Evolutionary conservation across 2,113 vertebrate species (phyloP), one percentile per base, ranked within the genome.

Genomic region (Lampris incognitus): DNA sequence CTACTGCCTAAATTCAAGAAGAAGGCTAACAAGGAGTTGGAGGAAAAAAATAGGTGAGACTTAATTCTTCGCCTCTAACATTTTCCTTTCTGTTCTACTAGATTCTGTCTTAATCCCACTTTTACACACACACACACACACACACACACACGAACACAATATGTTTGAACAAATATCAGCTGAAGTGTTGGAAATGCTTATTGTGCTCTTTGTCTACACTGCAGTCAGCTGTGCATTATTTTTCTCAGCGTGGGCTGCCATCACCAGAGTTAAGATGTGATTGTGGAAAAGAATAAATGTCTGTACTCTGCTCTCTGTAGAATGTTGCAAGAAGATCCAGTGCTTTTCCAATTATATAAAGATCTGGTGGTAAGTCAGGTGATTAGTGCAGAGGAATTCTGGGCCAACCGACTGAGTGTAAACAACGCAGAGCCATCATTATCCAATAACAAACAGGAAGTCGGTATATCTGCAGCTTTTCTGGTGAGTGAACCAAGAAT

Each of bases 301-400:
- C 4, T 46, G 44, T 46, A 4, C 44, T 46, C 44, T 46, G 4
- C 44, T 46, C 11, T 89, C 51, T 90, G 69, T 85, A 99, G 98
- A 94, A 98, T 99, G 98, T 94, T 99, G 86, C 98, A 99, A 93
- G 98, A 99, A 89, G 98, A 99, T 92, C 98, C 98, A 51, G 95
- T 98, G 88, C 95, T 99, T 73, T 99, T 99, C 93, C 98, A 99
- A 91, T 94, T 99, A 75, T 99, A 99, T 91, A 99, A 99, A 94
- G 98, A 99, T 85, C 95, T 99, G 57, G 98, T 99, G 85, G 97
- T 99, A 78, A 99, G 98, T 89, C 98, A 99, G 78, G 97, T 99
- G 85, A 99, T 99, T 90, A 97, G 95, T 89, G 97, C 98, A 83
- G 98, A 99, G 84, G 98, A 99, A 82, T 99, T 99, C 92, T 99